These are phyloP conservation scores for Synanthedon tipuliformis DNA, from an alignment of 2,888 invertebrate species.

Conservation along the genomic window DNA sequence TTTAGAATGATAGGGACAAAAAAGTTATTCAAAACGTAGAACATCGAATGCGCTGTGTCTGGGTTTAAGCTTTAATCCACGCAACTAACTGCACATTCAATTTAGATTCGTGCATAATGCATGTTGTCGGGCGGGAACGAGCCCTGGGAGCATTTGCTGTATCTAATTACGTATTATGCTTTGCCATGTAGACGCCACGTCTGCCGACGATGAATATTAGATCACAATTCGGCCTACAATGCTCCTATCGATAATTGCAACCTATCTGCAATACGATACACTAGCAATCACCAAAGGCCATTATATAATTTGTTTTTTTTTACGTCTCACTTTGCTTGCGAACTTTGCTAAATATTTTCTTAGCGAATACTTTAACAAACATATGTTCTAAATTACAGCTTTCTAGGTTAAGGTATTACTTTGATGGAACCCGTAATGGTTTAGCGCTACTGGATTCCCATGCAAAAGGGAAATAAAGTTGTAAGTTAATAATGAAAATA, in stretches of 20 bases:
- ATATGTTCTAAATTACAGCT: too few relatives aligned
- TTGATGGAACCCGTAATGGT: too few relatives aligned
- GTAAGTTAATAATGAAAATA: too few relatives aligned
- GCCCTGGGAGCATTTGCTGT: conserved; percentile 21
- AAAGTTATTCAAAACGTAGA: neutral
- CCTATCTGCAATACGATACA: conserved; percentile 11
- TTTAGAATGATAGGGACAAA: neutral
- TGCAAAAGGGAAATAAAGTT: too few relatives aligned
- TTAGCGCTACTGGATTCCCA: too few relatives aligned
- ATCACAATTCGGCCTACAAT: conserved; percentile 44
- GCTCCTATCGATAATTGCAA: conserved; percentile 40
- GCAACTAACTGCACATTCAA: conserved; percentile 24
- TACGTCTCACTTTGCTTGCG: too few relatives aligned
- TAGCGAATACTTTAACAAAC: too few relatives aligned
- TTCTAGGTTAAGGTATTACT: too few relatives aligned
- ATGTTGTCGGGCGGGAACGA: conserved; percentile 8
- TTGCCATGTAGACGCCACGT: conserved; percentile 54
- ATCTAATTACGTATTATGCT: conserved; percentile 68
- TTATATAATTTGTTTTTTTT: too few relatives aligned
- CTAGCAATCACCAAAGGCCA: neutral
- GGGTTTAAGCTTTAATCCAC: conserved; percentile 42
- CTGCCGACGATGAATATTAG: conserved; percentile 64
- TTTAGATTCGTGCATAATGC: conserved; percentile 15
- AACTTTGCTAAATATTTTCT: too few relatives aligned
- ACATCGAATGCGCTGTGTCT: conserved; percentile 12